A percentile compares a stretch with the other conserved stretches of the same genome.
phyloP scores from a whole-genome alignment of 2,888 invertebrate species.

The Lasioglossum leucozonium region DNA sequence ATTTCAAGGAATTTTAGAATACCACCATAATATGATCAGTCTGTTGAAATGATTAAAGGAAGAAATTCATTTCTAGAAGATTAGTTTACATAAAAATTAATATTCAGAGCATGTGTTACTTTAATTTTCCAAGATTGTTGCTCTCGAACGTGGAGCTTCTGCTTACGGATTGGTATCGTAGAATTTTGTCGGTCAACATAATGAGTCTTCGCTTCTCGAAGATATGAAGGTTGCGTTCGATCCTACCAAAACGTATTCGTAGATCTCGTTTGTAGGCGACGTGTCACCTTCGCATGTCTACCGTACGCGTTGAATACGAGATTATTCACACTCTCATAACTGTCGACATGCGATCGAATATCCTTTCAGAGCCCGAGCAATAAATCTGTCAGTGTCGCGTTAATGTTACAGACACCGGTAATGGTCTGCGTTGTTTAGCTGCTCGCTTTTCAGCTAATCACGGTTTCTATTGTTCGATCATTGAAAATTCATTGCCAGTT shows the following conservation, averaged over 20 bases:
- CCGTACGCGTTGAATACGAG: conserved; percentile 24
- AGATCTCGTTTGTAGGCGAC: conserved; percentile 14
- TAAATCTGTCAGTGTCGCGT: conserved; percentile 54
- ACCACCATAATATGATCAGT: too few relatives aligned
- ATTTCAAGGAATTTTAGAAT: too few relatives aligned
- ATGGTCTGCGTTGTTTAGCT: conserved; percentile 25
- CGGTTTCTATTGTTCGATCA: conserved; percentile 15
- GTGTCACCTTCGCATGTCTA: conserved; percentile 28
- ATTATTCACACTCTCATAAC: conserved; percentile 33
- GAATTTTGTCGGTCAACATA: background rate
- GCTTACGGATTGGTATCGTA: too few relatives aligned
- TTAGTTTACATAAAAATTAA: too few relatives aligned
- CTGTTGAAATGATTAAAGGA: too few relatives aligned
- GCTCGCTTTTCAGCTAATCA: conserved; percentile 20
- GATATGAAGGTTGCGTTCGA: background rate
- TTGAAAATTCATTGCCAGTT: background rate
- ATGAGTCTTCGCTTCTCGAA: background rate
- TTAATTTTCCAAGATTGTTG: too few relatives aligned
- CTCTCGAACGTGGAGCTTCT: too few relatives aligned
- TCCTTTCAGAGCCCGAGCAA: conserved; percentile 48
- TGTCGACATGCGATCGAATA: conserved; percentile 29
- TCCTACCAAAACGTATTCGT: background rate
- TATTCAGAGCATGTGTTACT: too few relatives aligned
- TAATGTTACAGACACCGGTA: conserved; percentile 32
- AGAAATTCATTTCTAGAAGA: too few relatives aligned